Conservation (phyloP, 2,797 vertebrate genomes). For the Dermochelys coriacea region DNA sequence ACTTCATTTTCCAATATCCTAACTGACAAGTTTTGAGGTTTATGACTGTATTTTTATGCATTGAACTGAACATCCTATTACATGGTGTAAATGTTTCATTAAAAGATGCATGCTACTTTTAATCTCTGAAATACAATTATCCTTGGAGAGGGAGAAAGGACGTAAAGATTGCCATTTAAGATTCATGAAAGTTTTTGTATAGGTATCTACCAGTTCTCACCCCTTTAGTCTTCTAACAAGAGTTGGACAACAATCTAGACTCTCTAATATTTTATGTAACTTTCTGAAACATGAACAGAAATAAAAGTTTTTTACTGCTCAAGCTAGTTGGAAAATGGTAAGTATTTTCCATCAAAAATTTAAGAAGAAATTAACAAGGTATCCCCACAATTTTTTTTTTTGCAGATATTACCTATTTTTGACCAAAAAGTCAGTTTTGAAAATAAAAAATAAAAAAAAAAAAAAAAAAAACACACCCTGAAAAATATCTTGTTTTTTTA, state of each 20-base stretch:
- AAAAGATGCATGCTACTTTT: not conserved
- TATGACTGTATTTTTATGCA: slow-evolving; percentile 9
- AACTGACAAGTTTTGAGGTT: slow-evolving; percentile 36
- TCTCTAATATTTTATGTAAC: not conserved
- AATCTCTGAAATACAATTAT: not conserved
- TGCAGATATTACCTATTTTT: not conserved
- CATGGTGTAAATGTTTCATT: not conserved
- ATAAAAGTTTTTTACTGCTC: not conserved
- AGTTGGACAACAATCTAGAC: not conserved
- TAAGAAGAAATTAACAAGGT: not conserved
- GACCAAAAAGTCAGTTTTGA: not conserved
- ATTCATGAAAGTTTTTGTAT: not conserved
- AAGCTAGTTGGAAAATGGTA: not conserved
- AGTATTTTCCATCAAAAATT: not conserved
- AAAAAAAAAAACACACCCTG: no score
- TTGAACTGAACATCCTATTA: slow-evolving; percentile 9
- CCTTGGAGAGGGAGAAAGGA: not conserved
- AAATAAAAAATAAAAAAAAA: not conserved
- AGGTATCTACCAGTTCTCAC: not conserved
- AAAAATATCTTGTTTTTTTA: not conserved
- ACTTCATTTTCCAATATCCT: not conserved
- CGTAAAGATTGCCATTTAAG: not conserved
- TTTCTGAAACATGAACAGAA: not conserved
- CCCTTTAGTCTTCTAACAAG: not conserved
- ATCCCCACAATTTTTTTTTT: no score